Evolutionary conservation across 23 tunicate genomes (phyloP).

Genomic region (Clavelina lepadiformis): DNA sequence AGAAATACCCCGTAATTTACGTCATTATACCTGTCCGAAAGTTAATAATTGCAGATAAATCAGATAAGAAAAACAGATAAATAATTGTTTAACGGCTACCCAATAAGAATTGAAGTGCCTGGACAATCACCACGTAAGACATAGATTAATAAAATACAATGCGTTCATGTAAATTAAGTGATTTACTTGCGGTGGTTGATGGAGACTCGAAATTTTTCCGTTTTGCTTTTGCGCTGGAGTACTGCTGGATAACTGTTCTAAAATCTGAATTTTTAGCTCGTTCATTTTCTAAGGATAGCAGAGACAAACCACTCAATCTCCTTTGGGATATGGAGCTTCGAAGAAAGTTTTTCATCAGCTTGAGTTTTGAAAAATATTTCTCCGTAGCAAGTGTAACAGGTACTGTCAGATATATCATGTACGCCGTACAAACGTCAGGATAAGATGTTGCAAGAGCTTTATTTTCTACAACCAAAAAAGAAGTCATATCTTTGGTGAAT

Average conservation of each 20-base stretch:
- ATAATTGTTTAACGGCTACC: too few relatives aligned
- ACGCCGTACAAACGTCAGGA: constrained; percentile 14
- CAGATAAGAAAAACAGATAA: too few relatives aligned
- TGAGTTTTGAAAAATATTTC: neutral
- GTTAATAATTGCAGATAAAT: too few relatives aligned
- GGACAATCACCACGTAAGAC: neutral
- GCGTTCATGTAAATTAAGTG: neutral
- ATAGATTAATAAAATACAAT: neutral
- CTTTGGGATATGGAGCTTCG: neutral
- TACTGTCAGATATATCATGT: constrained; percentile 1
- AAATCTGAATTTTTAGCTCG: neutral
- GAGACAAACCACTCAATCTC: neutral
- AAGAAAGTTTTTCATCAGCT: neutral
- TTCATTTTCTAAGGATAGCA: constrained; percentile 12
- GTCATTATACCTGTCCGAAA: too few relatives aligned
- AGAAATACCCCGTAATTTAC: too few relatives aligned
- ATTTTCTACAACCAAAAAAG: constrained; percentile 11
- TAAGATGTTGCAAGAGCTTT: constrained; percentile 2
- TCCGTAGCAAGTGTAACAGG: constrained; percentile 6
- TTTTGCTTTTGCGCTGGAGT: neutral
- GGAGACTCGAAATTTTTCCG: neutral
- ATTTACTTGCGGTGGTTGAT: neutral
- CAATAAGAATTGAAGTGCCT: neutral
- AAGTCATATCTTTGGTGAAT: constrained; percentile 1
- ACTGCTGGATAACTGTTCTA: neutral